Conservation (phyloP, 2,888 invertebrate genomes). For the Epistrophe eligans region DNA sequence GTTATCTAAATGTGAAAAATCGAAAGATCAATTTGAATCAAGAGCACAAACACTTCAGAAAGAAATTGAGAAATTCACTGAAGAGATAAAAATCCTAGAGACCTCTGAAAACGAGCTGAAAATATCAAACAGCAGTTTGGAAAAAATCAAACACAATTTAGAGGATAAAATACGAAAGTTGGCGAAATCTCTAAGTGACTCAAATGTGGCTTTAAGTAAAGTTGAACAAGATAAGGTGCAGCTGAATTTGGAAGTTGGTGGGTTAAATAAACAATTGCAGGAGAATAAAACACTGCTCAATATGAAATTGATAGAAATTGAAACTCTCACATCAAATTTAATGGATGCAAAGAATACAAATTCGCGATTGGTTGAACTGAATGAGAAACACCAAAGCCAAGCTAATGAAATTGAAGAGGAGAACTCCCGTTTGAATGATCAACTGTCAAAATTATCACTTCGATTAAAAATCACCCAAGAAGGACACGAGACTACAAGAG, state of each 20-base stretch:
- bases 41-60: slow-evolving; percentile 76
- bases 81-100: slow-evolving; percentile 76
- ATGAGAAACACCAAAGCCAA: slow-evolving; percentile 72
- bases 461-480: slow-evolving; percentile 74
- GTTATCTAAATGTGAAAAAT: slow-evolving; percentile 70
- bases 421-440: slow-evolving; percentile 75
- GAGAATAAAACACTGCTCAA: slow-evolving; percentile 62
- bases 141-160: slow-evolving; percentile 77
- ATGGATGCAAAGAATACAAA: slow-evolving; percentile 63
- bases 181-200: slow-evolving; percentile 58
- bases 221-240: slow-evolving; percentile 78
- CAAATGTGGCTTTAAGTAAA: slow-evolving; percentile 70
- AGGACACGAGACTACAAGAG: slow-evolving; percentile 65
- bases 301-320: slow-evolving; percentile 64
- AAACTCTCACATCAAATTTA: slow-evolving; percentile 64
- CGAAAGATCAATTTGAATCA: slow-evolving; percentile 75
- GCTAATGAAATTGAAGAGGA: slow-evolving; percentile 66
- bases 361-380: slow-evolving; percentile 54
- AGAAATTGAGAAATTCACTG: slow-evolving; percentile 65
- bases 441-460: slow-evolving; percentile 77
- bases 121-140: slow-evolving; percentile 76
- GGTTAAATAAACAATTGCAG: slow-evolving; percentile 78
- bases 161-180: slow-evolving; percentile 78
- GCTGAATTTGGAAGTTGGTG: slow-evolving; percentile 79
- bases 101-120: slow-evolving; percentile 76